Conservation (phyloP, 1,140 invertebrate genomes). For the Diplogasteroides magnus region DNA sequence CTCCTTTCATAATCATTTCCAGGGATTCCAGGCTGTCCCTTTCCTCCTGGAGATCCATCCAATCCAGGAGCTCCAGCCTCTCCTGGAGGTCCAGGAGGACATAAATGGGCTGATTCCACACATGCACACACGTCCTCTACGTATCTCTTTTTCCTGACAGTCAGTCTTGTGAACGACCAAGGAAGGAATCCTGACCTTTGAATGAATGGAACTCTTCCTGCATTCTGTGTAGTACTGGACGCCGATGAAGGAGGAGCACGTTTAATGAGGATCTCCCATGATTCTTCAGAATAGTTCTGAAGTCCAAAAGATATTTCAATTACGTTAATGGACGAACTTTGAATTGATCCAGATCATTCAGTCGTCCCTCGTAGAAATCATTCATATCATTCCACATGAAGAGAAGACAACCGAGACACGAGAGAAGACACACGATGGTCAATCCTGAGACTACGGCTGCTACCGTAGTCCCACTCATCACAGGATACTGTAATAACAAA, state of each 20-base stretch:
- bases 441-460: too few species aligned
- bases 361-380: neutral
- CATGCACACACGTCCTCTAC: neutral
- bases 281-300: neutral
- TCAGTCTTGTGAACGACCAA: neutral
- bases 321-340: neutral
- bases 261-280: neutral
- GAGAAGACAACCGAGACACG: too few species aligned
- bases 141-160: neutral
- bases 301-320: neutral
- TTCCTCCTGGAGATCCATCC: neutral
- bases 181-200: neutral
- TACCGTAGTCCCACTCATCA: too few species aligned
- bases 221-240: neutral
- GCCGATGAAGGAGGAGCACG: neutral
- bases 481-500: too few species aligned
- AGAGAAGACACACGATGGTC: too few species aligned
- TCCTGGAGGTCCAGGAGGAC: constrained; percentile 11
- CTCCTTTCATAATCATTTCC: constrained; percentile 4
- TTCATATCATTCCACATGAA: neutral
- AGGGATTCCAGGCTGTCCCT: constrained; percentile 5
- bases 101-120: neutral
- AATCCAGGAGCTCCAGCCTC: neutral
- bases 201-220: neutral
- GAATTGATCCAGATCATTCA: neutral